phyloP scores from a whole-genome alignment of 2,888 invertebrate genomes.

The Limnephilus marmoratus region DNA sequence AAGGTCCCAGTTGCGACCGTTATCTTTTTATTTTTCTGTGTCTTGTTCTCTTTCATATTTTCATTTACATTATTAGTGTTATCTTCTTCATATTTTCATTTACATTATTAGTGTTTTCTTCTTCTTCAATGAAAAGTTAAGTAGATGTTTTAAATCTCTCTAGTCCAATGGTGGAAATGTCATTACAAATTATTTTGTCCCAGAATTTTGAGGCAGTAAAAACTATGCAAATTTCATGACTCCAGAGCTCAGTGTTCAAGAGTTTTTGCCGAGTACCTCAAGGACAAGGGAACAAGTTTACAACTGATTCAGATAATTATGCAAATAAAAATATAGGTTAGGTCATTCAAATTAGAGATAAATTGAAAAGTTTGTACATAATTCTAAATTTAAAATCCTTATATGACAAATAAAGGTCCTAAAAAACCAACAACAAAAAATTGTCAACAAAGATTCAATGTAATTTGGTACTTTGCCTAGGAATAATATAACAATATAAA shows the following conservation, averaged over 20 bases:
- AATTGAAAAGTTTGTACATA: background rate
- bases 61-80: too few relatives aligned
- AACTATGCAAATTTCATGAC: background rate
- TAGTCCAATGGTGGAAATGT: background rate
- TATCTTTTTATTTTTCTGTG: too few relatives aligned
- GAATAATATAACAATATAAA: background rate
- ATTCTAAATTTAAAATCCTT: too few relatives aligned
- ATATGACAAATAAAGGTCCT: background rate
- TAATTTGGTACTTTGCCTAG: background rate
- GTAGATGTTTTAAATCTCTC: background rate
- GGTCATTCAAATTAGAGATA: background rate
- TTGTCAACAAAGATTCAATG: background rate
- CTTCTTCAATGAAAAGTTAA: background rate
- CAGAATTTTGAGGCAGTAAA: background rate
- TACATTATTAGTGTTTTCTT: too few relatives aligned
- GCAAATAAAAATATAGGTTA: too few relatives aligned
- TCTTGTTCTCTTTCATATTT: too few relatives aligned
- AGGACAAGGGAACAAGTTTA: background rate
- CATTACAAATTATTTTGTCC: background rate
- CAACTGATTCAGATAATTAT: background rate
- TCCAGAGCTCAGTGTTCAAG: background rate
- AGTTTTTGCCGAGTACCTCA: background rate
- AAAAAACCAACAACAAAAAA: background rate
- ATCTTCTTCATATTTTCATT: too few relatives aligned
- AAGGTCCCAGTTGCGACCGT: too few relatives aligned